These are phyloP conservation scores for Speoplatyrhinus poulsoni DNA, from an alignment of 2,113 vertebrate genomes.

Conservation along the genomic window DNA sequence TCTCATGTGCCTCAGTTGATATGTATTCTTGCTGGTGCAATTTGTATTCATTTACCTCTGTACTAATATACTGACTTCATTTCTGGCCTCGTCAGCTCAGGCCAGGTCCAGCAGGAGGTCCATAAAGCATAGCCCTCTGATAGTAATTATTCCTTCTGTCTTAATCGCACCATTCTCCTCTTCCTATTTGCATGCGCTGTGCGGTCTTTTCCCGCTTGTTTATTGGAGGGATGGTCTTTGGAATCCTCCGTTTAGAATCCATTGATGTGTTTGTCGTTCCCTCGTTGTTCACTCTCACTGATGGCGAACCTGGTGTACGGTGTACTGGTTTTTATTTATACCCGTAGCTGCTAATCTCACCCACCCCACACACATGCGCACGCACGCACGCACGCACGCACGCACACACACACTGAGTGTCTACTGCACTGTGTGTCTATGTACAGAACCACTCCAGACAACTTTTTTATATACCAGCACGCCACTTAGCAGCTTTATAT, in stretches of 20 bases:
- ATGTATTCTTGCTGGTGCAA: conserved; percentile 63
- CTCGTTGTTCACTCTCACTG: conserved; percentile 40
- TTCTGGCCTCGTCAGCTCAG: conserved; percentile 34
- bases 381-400: background rate
- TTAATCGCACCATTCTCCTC: conserved; percentile 23
- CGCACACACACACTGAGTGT: conserved; percentile 16
- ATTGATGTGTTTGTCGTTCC: conserved; percentile 32
- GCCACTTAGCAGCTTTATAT: conserved; percentile 76
- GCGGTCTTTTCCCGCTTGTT: conserved; percentile 7
- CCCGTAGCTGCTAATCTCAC: conserved; percentile 34
- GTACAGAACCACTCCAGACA: conserved; percentile 66
- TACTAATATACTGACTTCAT: conserved; percentile 56
- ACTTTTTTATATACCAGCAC: conserved; percentile 53
- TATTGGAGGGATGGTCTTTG: background rate
- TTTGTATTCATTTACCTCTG: conserved; percentile 51
- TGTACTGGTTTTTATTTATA: conserved; percentile 15
- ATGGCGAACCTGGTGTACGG: conserved; percentile 45
- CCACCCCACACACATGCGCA: conserved; percentile 59
- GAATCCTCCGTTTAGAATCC: conserved; percentile 28
- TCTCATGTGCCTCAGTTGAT: conserved; percentile 57
- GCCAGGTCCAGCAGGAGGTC: conserved; percentile 36
- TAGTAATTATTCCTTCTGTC: conserved; percentile 54
- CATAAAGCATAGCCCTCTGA: conserved; percentile 35
- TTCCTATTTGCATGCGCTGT: conserved; percentile 7
- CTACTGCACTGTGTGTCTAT: conserved; percentile 58